phyloP scores from a whole-genome alignment of 2,797 vertebrate genomes.

The Hipposideros larvatus region DNA sequence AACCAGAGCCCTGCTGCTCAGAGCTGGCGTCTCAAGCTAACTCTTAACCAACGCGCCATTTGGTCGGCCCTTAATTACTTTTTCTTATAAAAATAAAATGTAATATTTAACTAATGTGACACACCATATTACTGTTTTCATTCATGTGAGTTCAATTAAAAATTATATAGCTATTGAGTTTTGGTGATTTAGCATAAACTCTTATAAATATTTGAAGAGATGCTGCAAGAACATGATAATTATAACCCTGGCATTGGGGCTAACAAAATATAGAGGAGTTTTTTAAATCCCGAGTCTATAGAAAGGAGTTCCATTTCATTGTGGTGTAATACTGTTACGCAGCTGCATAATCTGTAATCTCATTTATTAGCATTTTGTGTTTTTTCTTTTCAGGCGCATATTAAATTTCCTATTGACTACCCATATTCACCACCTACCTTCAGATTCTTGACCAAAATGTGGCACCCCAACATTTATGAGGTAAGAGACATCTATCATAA shows the following conservation, averaged over 20 bases:
- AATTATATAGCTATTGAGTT: constrained; percentile 48
- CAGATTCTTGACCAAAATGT: constrained; percentile 99
- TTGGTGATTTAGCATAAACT: constrained; percentile 40
- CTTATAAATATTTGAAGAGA: constrained; percentile 61
- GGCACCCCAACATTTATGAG: constrained; percentile 99
- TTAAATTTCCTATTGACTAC: constrained; percentile 99
- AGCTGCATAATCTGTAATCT: constrained; percentile 51
- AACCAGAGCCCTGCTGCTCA: no score
- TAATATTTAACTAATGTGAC: background rate
- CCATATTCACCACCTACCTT: constrained; percentile 99
- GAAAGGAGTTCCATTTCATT: constrained; percentile 51
- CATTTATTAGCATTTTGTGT: constrained; percentile 70
- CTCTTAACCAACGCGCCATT: no score
- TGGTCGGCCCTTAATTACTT: no score
- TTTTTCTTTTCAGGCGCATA: constrained; percentile 93
- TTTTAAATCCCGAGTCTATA: constrained; percentile 42
- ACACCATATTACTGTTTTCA: background rate
- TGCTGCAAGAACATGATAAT: constrained; percentile 23
- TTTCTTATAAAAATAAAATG: background rate
- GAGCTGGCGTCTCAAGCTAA: no score
- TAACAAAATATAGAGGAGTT: constrained; percentile 32
- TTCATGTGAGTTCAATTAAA: constrained; percentile 43
- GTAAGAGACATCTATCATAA: constrained; percentile 87
- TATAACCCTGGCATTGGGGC: background rate
- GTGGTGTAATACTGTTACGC: constrained; percentile 52